phyloP scores from a whole-genome alignment of 2,113 vertebrate genomes.

The Hippoglossus stenolepis region DNA sequence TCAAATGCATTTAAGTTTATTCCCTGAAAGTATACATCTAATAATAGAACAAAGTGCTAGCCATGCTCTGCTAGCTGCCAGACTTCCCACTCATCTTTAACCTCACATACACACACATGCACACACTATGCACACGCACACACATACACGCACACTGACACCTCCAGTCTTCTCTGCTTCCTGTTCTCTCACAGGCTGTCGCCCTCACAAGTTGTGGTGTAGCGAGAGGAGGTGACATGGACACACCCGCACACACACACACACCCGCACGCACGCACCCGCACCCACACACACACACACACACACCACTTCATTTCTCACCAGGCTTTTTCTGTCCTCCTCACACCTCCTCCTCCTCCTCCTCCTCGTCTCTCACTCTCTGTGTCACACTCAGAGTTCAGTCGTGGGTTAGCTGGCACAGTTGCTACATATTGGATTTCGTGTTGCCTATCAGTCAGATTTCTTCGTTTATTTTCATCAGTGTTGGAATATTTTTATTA shows the following conservation, averaged over 20 bases:
- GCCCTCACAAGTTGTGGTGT: conserved; percentile 57
- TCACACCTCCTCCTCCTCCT: conserved; percentile 35
- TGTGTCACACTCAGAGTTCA: conserved; percentile 64
- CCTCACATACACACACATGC: conserved; percentile 11
- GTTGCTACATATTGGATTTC: conserved; percentile 46
- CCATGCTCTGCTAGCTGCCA: conserved; percentile 32
- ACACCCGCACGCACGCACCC: no score
- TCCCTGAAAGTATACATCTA: conserved; percentile 29
- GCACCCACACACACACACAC: conserved; percentile 34
- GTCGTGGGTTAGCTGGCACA: conserved; percentile 60
- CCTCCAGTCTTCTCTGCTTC: conserved; percentile 68
- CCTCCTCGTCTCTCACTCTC: conserved; percentile 49
- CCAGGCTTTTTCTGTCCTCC: conserved; percentile 60
- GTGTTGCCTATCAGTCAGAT: conserved; percentile 18
- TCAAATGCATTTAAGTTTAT: conserved; percentile 6
- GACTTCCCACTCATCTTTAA: conserved; percentile 41
- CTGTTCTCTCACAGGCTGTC: conserved; percentile 69
- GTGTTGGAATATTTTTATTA: conserved; percentile 28
- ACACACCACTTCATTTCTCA: conserved; percentile 65
- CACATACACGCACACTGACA: conserved; percentile 35
- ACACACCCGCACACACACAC: conserved; percentile 30
- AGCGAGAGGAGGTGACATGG: conserved; percentile 59
- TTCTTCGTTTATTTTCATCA: conserved; percentile 34
- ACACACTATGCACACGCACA: conserved; percentile 14
- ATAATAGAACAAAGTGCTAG: conserved; percentile 50